Evolutionary conservation across 2,888 invertebrate genomes (phyloP), one percentile per base, ranked within the genome.

Genomic region (Julus scandinavius): DNA sequence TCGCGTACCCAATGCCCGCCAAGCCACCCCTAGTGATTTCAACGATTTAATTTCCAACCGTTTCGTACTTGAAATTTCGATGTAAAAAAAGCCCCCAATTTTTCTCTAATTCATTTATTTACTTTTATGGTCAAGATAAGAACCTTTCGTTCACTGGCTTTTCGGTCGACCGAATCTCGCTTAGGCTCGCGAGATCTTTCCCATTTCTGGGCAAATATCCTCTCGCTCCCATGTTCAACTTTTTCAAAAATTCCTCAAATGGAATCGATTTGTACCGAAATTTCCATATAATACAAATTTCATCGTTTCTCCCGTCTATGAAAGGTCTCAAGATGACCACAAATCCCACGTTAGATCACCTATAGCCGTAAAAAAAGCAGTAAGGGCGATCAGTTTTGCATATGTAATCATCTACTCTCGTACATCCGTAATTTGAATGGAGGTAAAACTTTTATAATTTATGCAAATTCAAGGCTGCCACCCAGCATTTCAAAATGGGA

Each of bases 381-480:
- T 9, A 7, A 29, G 29, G 72, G 29, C 72, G n/a, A 72, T 29
- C 72, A 29, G 72, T 72, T 72, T 72, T n/a, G 72, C 20, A 72
- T 72, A 4, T 29, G 72, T n/a, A 72, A 72, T 72, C 72, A 9
- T 29, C 72, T 72, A 72, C 72, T 72, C 72, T 72, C 72, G 72
- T 72, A 20, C 72, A 72, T 72, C 20, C 72, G 72, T 72, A 72
- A 72, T 72, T 72, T 72, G 72, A 72, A 72, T 72, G 72, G 72
- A 72, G 72, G 72, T 72, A 72, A 63, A 72, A 72, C 72, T 72
- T 72, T 72, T 72, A 6, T 72, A 72, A 72, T 72, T 72, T 72
- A 72, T 72, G 72, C 72, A 72, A 72, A 72, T 72, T 72, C 72
- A 72, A 72, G 72, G 72, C 72, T 72, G 72, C 72, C 72, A 72